Base-by-base conservation (phyloP, 92 coral and sea anemone genomes). In the Palythoa caribaeorum region DNA sequence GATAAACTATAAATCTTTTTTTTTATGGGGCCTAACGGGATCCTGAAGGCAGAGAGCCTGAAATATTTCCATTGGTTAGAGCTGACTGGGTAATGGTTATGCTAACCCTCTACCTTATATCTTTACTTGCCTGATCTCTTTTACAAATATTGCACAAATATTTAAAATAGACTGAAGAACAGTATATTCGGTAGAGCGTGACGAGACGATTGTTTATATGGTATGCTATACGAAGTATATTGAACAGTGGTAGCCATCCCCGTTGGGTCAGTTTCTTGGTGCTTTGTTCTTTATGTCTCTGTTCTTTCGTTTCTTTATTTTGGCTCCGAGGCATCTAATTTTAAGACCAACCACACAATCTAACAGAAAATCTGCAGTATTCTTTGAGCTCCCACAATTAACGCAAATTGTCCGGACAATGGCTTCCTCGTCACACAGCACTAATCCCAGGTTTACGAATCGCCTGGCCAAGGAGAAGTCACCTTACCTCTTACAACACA, bases 401-500 rank as follows among this genome's bases (percentile, higher is more conserved):
- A 14, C 60, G 20, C 86, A 47, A 37, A 53, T 44, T 63, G 39
- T 62, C 12, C 73, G 76, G 48, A 3, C 60, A 3, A 81, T 81
- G 86, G 73, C 86, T 65, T 48, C 86, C 1, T 65, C 75, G 13
- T 19, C 73, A 40, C 38, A 48, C 38, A 28, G 10, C 40, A 39
- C 20, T 16, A 71, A 63, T 47, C 90, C 92, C 16, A 92, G 89
- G 90, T 83, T 78, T 71, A 92, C 94, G 11, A 94, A 94, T 79
- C 94, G 99, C 15, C 90, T 97, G 83, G 91, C 91, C 40, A 87
- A 94, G 63, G 98, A 96, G 73, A 97, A 90, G 81, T 97, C 99
- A 1, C 99, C 99, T 3, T 97, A 97, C 88, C 97, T 97, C 28
- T 91, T 97, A 20, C 99, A 97, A 69, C 99, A 97, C 87, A 92